Conservation (phyloP, 2,797 vertebrate genomes). For the Argya squamiceps region DNA sequence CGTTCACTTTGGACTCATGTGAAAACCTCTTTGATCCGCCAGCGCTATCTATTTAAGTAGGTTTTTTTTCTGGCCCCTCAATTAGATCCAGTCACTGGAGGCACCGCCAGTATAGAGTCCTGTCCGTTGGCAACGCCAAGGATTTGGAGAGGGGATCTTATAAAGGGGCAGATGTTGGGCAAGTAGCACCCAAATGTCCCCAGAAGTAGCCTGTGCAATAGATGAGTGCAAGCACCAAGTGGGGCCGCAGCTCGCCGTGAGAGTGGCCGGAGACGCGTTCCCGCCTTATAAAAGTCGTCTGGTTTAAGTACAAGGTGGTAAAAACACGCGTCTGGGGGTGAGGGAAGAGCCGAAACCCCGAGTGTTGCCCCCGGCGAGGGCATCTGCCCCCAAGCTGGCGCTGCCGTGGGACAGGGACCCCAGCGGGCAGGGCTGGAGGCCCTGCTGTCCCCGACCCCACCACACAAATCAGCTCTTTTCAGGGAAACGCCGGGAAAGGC, state of each 20-base stretch:
- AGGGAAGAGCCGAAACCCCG: not conserved
- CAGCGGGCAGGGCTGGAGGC: not conserved
- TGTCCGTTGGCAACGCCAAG: not conserved
- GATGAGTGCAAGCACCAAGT: not conserved
- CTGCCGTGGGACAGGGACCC: not conserved
- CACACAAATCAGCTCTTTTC: not conserved
- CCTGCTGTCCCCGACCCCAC: not conserved
- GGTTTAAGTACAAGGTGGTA: not conserved
- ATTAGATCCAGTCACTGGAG: not conserved
- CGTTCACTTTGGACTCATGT: not conserved
- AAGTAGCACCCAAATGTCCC: not conserved
- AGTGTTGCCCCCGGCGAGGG: too few relatives aligned
- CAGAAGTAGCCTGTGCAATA: not conserved
- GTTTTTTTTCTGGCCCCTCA: not conserved
- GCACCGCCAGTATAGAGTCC: not conserved
- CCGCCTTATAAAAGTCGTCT: not conserved
- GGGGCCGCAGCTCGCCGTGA: accelerated
- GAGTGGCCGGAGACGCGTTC: not conserved
- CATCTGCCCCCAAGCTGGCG: not conserved
- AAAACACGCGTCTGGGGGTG: not conserved
- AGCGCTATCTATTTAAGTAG: not conserved
- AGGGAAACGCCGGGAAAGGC: not conserved
- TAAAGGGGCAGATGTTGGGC: not conserved
- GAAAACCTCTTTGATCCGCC: not conserved
- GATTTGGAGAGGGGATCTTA: not conserved